These are phyloP conservation scores for Mycogona germanica DNA, from an alignment of 2,888 invertebrate genomes.

Conservation along the genomic window DNA sequence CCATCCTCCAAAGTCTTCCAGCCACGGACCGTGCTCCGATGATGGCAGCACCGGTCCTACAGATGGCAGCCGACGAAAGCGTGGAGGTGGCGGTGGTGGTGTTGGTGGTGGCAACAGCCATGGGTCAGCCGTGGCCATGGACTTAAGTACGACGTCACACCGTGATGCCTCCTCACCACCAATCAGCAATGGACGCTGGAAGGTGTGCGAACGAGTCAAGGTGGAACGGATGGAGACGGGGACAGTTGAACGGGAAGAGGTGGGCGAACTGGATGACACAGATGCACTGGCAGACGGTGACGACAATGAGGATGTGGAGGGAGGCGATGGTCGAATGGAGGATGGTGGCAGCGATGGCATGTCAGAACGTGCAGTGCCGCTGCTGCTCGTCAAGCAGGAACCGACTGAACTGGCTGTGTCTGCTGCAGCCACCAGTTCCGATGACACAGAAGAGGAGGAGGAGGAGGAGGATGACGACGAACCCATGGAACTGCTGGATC, in stretches of 20 bases:
- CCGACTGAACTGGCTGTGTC: too few species aligned
- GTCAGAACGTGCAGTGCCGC: slow-evolving; percentile 9
- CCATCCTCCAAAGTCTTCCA: too few species aligned
- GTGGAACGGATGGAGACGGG: slow-evolving; percentile 22
- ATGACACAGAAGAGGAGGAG: slow-evolving; percentile 25
- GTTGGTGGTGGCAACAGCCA: not conserved
- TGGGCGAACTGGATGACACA: slow-evolving; percentile 22
- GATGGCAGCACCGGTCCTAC: not conserved
- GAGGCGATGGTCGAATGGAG: too few species aligned
- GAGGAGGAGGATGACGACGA: slow-evolving; percentile 24
- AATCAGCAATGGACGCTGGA: slow-evolving; percentile 37
- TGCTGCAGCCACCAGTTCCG: too few species aligned
- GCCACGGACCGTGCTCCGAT: too few species aligned
- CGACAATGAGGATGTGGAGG: slow-evolving; percentile 25
- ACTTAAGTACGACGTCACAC: slow-evolving; percentile 13
- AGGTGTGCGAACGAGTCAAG: slow-evolving; percentile 30
- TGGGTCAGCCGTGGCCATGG: slow-evolving; percentile 13
- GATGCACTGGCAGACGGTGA: slow-evolving; percentile 19
- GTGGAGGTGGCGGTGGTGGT: not conserved
- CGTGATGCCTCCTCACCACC: slow-evolving; percentile 28
- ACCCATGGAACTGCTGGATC: too few species aligned
- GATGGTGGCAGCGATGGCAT: not conserved
- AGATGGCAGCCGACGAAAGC: not conserved
- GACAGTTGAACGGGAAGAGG: slow-evolving; percentile 20
- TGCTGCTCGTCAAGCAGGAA: not conserved